Percentiles rank a stretch among this genome's conserved stretches.
phyloP scores from a whole-genome alignment of 2,888 invertebrate genomes.

The Endotricha flammealis region DNA sequence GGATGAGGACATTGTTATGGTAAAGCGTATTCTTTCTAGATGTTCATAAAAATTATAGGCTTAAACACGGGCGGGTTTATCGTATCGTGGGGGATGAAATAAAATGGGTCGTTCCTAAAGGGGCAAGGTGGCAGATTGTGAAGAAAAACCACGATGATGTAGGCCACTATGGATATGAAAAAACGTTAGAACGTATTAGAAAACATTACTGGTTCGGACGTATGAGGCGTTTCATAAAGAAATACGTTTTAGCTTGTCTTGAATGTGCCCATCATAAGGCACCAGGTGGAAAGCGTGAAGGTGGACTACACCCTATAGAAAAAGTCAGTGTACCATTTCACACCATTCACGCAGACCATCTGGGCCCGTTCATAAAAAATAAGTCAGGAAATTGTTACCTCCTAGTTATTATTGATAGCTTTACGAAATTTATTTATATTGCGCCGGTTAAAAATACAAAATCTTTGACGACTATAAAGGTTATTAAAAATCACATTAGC shows the following conservation, averaged over 20 bases:
- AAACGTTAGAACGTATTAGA: constrained; percentile 17
- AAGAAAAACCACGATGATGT: constrained; percentile 12
- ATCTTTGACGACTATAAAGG: constrained; percentile 14
- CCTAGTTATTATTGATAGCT: constrained; percentile 19
- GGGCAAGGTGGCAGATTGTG: constrained; percentile 11
- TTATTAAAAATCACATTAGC: constrained; percentile 17
- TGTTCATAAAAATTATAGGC: constrained; percentile 18
- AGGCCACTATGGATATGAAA: constrained; percentile 11
- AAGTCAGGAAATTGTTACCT: constrained; percentile 19
- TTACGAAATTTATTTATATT: constrained; percentile 20
- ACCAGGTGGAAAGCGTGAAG: constrained; percentile 18
- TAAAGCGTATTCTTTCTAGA: constrained; percentile 15
- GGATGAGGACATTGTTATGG: constrained; percentile 18
- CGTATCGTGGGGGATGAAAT: constrained; percentile 11
- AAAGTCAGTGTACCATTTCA: constrained; percentile 21
- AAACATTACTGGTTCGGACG: constrained; percentile 25
- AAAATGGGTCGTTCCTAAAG: constrained; percentile 12
- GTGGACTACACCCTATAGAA: constrained; percentile 21
- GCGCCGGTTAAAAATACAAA: constrained; percentile 21
- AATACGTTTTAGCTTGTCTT: constrained; percentile 21
- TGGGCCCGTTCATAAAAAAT: constrained; percentile 19
- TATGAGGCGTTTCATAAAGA: constrained; percentile 22
- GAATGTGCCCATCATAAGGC: constrained; percentile 21
- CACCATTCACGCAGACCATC: constrained; percentile 25
- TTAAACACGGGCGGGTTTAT: constrained; percentile 20